These are phyloP conservation scores for Erythrolamprus reginae DNA, from an alignment of 2,113 vertebrate genomes.

Conservation along the genomic window DNA sequence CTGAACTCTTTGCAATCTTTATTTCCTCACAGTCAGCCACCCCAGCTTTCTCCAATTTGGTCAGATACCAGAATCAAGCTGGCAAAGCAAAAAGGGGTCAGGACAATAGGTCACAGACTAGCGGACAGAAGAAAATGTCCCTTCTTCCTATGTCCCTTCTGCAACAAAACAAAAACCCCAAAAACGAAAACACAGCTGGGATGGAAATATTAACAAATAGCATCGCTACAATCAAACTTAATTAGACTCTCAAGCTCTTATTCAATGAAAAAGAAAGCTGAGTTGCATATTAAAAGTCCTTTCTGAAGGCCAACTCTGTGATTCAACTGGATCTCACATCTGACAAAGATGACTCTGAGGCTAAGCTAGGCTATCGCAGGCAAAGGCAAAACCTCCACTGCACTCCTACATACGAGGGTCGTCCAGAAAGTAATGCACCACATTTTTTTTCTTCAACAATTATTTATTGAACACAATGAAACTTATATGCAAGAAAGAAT, in stretches of 20 bases:
- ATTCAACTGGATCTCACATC: not conserved
- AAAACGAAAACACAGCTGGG: not conserved
- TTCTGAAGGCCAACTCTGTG: not conserved
- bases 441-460: too few species aligned
- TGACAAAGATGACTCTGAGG: not conserved
- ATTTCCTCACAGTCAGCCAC: not conserved
- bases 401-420: constrained; percentile 19
- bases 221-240: not conserved
- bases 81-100: not conserved
- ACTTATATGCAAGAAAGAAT: too few species aligned
- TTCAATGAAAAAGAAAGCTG: not conserved
- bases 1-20: not conserved
- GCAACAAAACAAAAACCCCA: not conserved
- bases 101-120: not conserved
- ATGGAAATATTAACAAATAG: not conserved
- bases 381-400: not conserved
- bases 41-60: not conserved
- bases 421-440: too few species aligned
- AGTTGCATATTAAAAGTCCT: not conserved
- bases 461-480: too few species aligned
- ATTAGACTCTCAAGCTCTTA: not conserved
- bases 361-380: not conserved
- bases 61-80: not conserved
- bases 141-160: not conserved
- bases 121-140: not conserved